Evolutionary conservation across 2,888 invertebrate genomes (phyloP).

Genomic region (Euzetes globulus): DNA sequence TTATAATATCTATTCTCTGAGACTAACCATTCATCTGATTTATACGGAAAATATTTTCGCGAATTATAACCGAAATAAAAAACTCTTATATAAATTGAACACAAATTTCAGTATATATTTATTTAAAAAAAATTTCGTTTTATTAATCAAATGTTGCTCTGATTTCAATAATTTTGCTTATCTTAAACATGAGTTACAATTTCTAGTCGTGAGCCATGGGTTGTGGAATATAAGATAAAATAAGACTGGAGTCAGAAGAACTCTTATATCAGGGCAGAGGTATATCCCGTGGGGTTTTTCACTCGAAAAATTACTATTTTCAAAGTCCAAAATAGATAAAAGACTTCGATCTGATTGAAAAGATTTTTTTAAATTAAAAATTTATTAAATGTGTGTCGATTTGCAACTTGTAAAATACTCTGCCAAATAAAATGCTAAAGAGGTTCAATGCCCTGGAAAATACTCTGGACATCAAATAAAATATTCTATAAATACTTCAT

Average conservation of each 20-base stretch:
- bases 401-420: not conserved
- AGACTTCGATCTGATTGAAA: too few species aligned
- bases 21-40: not conserved
- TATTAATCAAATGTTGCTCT: constrained; percentile 20
- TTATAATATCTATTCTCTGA: not conserved
- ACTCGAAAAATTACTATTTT: too few species aligned
- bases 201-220: constrained; percentile 24
- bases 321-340: too few species aligned
- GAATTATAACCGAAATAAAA: too few species aligned
- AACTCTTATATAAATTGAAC: too few species aligned
- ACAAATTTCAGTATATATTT: not conserved
- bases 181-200: constrained; percentile 23
- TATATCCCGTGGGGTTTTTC: too few species aligned
- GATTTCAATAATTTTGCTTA: constrained; percentile 17
- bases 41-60: not conserved
- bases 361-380: not conserved
- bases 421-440: not conserved
- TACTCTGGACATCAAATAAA: not conserved
- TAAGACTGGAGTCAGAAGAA: not conserved
- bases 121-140: not conserved
- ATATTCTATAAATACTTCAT: too few species aligned
- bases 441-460: not conserved
- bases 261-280: not conserved
- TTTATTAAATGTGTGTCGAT: not conserved
- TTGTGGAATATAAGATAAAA: not conserved